Conservation (phyloP, 2,888 invertebrate genomes). For the Drosophila formosana region DNA sequence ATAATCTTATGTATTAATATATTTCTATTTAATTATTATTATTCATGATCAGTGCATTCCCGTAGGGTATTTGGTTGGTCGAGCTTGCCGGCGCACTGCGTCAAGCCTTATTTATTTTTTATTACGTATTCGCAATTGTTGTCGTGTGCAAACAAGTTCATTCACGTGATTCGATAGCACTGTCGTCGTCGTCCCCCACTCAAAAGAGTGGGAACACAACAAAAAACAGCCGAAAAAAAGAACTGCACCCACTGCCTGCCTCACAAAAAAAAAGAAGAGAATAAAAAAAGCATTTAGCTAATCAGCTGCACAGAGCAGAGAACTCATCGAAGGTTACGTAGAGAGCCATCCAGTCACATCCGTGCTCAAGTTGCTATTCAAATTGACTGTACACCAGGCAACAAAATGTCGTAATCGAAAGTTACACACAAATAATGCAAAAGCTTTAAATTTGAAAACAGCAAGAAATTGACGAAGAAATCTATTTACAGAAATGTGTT, state of each 20-base stretch:
- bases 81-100: background rate
- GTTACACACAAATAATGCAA: background rate
- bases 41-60: background rate
- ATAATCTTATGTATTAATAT: no score
- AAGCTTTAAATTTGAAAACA: background rate
- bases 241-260: conserved; percentile 17
- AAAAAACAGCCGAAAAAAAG: conserved; percentile 11
- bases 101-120: conserved; percentile 14
- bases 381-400: conserved; percentile 35
- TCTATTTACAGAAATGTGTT: no score
- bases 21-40: no score
- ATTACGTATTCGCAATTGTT: conserved; percentile 31
- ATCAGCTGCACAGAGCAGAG: conserved; percentile 50
- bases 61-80: conserved; percentile 1
- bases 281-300: conserved; percentile 48
- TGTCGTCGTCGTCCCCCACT: conserved; percentile 2
- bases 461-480: no score
- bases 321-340: conserved; percentile 47
- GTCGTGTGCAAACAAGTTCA: conserved; percentile 68
- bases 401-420: conserved; percentile 1
- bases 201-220: background rate
- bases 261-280: conserved; percentile 25
- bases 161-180: conserved; percentile 61
- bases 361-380: conserved; percentile 18
- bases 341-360: conserved; percentile 13